Base-by-base conservation (phyloP, 2,113 vertebrate genomes). In the Pelecanoides urinatrix region DNA sequence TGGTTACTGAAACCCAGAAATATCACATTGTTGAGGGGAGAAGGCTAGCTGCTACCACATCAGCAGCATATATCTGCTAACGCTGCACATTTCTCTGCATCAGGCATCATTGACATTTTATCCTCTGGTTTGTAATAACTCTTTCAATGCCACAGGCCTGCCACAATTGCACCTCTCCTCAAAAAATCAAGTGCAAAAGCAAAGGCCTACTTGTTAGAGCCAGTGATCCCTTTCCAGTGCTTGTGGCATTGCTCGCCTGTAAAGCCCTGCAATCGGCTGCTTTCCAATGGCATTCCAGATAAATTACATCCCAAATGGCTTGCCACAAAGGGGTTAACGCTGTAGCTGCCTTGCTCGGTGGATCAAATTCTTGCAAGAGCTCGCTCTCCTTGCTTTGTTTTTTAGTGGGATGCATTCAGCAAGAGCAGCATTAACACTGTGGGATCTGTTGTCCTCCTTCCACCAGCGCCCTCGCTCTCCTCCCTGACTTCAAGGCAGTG, bases 301-400 rank as follows among this genome's bases (percentile, higher is more conserved):
- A 87, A 74, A 75, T 49, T n/a, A 6, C 19, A 8, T 70, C 61
- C n/a, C 32, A 50, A 82, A 29, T 1, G 0, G 56, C 66, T 76
- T 6, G 6, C 65, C 59, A 85, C 0, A 18, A 90, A 95, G 56
- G 96, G 71, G 95, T 95, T 97, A 96, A 95, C 2, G 4, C 36
- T 52, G 40, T 36, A 75, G 72, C 65, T 94, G 92, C 68, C 74
- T 91, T 74, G 27, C 68, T 94, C 16, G 13, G 62, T 82, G 89
- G 73, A 97, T 94, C 94, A 94, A 95, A 96, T 94, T 95, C 93
- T 91, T 90, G 40, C 44, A 76, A 79, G 89, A 92, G 72, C 83
- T 86, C 22, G 15, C 85, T 96, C 96, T 95, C 94, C 92, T 96
- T 88, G 84, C 82, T 97, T 96, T 95, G 67, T 94, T 97, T 95